These are phyloP conservation scores for Rhagium mordax DNA, from an alignment of 2,888 invertebrate genomes.

Conservation along the genomic window DNA sequence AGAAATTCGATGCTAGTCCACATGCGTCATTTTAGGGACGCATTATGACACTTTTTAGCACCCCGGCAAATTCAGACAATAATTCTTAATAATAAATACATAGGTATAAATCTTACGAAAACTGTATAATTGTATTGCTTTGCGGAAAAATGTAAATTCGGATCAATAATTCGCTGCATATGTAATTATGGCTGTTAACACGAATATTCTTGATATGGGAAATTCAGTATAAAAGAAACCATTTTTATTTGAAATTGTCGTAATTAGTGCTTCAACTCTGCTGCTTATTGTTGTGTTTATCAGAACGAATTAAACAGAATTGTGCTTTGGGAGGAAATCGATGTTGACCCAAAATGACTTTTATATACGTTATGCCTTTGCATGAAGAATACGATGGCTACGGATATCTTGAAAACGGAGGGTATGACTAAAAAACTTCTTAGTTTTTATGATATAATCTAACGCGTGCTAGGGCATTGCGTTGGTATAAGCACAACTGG, in stretches of 20 bases:
- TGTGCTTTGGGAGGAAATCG: conserved; percentile 6
- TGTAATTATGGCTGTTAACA: conserved; percentile 37
- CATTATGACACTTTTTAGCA: background rate
- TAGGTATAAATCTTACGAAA: conserved; percentile 13
- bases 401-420: conserved; percentile 66
- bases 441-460: conserved; percentile 49
- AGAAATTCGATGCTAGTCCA: background rate
- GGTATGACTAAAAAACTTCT: conserved; percentile 58
- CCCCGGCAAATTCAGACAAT: background rate
- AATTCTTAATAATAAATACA: conserved; percentile 9
- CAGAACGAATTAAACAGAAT: background rate
- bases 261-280: background rate
- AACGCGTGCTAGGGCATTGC: conserved; percentile 47
- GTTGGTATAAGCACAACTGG: conserved; percentile 5
- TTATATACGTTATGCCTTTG: conserved; percentile 69
- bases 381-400: conserved; percentile 66
- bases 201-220: conserved; percentile 23
- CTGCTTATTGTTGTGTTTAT: background rate
- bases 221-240: background rate
- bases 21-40: background rate
- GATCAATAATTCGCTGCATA: conserved; percentile 38
- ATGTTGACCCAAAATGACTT: conserved; percentile 65
- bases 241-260: background rate
- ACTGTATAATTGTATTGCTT: conserved; percentile 16
- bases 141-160: conserved; percentile 40